These are phyloP conservation scores for Myotis myotis DNA, from an alignment of 2,797 vertebrate genomes.

Conservation along the genomic window DNA sequence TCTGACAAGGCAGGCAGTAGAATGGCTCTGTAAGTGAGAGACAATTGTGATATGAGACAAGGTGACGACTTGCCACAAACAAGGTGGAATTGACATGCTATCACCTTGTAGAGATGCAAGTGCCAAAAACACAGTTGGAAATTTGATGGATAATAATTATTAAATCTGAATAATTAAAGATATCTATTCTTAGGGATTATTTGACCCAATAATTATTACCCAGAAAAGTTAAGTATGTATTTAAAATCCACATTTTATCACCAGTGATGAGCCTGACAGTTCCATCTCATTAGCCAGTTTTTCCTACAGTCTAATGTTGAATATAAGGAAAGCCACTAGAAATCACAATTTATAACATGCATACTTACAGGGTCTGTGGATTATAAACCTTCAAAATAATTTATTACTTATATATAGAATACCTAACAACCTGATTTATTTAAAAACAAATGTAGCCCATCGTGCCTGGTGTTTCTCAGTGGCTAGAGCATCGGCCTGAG, in stretches of 20 bases:
- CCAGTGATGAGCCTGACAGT: constrained; percentile 56
- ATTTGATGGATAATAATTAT: constrained; percentile 75
- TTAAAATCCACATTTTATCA: constrained; percentile 62
- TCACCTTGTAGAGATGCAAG: constrained; percentile 43
- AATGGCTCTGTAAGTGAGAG: neutral
- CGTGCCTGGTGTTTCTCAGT: too few relatives aligned
- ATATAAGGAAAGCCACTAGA: neutral
- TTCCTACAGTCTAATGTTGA: neutral
- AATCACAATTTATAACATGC: neutral
- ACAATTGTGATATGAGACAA: neutral
- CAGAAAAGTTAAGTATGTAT: constrained; percentile 65
- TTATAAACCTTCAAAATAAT: neutral
- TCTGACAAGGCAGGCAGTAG: neutral
- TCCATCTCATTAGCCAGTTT: constrained; percentile 18
- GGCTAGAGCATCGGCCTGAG: too few relatives aligned
- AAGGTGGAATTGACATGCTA: neutral
- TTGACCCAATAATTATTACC: constrained; percentile 76
- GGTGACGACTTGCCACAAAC: neutral
- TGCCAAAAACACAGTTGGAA: constrained; percentile 65
- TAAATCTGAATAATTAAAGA: constrained; percentile 76
- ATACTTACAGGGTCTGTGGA: neutral
- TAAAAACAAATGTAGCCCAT: neutral
- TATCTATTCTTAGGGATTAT: constrained; percentile 77
- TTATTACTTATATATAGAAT: neutral
- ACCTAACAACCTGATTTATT: neutral